Percentiles rank a stretch among this genome's conserved stretches.
These are phyloP conservation scores for Charanyca ferruginea DNA, from an alignment of 2,888 invertebrate species.

Conservation along the genomic window DNA sequence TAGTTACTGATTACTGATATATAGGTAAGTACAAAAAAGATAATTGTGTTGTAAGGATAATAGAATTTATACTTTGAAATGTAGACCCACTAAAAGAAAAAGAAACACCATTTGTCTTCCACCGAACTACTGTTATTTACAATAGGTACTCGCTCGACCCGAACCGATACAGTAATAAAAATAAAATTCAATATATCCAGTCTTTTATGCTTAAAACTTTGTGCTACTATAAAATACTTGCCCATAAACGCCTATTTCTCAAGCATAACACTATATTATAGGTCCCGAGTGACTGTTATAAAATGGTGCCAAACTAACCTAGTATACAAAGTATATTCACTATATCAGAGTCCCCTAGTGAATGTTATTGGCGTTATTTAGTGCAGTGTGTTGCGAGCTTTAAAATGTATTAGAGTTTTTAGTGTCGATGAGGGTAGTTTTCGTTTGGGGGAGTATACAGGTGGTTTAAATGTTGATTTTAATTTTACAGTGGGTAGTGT, in stretches of 20 bases:
- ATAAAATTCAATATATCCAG: slow-evolving; percentile 46
- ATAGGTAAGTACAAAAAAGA: too few species aligned
- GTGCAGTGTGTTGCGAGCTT: slow-evolving; percentile 23
- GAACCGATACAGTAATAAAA: slow-evolving; percentile 35
- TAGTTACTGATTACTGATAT: background rate
- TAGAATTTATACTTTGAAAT: background rate
- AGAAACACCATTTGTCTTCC: slow-evolving; percentile 21
- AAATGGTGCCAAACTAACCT: slow-evolving; percentile 49
- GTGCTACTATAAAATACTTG: slow-evolving; percentile 47
- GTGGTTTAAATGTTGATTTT: background rate
- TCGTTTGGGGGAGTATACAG: background rate
- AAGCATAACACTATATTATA: slow-evolving; percentile 59
- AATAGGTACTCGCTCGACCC: slow-evolving; percentile 40
- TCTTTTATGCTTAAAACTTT: slow-evolving; percentile 58
- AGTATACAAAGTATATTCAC: slow-evolving; percentile 44
- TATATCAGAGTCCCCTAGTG: slow-evolving; percentile 52
- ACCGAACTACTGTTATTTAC: slow-evolving; percentile 34
- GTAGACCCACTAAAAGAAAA: background rate
- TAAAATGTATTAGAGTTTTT: slow-evolving; percentile 38
- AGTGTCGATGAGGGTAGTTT: slow-evolving; percentile 13
- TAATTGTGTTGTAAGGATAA: background rate
- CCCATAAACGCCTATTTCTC: slow-evolving; percentile 61
- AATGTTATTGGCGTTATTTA: slow-evolving; percentile 41
- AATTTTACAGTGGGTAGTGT: too few species aligned
- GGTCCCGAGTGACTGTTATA: slow-evolving; percentile 51